These are phyloP conservation scores for Eidolon helvum DNA, from an alignment of 2,113 vertebrate species.

Conservation along the genomic window DNA sequence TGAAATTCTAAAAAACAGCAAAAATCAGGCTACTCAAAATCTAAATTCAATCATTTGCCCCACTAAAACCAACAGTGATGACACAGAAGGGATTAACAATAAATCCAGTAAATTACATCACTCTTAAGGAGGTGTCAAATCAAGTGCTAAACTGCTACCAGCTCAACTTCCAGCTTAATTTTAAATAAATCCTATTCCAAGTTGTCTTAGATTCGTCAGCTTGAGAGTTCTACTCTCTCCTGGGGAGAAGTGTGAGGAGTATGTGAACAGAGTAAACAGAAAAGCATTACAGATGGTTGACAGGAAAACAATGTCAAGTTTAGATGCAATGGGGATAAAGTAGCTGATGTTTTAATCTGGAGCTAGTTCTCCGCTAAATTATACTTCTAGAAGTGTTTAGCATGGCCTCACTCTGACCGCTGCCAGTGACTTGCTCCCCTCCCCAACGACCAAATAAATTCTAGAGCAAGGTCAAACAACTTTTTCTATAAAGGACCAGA, in stretches of 20 bases:
- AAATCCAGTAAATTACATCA: not conserved
- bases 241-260: not conserved
- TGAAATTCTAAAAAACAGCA: not conserved
- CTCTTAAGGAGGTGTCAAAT: not conserved
- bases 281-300: not conserved
- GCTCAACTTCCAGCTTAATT: not conserved
- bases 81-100: not conserved
- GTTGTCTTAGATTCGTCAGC: not conserved
- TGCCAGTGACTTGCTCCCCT: too few species aligned
- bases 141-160: not conserved
- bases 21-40: not conserved
- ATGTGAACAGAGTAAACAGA: not conserved
- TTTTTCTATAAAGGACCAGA: not conserved
- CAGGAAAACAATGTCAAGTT: not conserved
- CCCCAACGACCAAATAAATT: not conserved
- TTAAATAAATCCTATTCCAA: not conserved
- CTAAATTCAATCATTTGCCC: not conserved
- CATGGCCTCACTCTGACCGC: not conserved
- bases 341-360: accelerated
- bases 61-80: not conserved
- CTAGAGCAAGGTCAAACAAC: not conserved
- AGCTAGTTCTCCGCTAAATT: not conserved
- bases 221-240: not conserved
- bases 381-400: not conserved
- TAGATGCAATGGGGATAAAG: not conserved